These are phyloP conservation scores for Babylonia areolata DNA, from an alignment of 1,140 invertebrate species.

Conservation along the genomic window DNA sequence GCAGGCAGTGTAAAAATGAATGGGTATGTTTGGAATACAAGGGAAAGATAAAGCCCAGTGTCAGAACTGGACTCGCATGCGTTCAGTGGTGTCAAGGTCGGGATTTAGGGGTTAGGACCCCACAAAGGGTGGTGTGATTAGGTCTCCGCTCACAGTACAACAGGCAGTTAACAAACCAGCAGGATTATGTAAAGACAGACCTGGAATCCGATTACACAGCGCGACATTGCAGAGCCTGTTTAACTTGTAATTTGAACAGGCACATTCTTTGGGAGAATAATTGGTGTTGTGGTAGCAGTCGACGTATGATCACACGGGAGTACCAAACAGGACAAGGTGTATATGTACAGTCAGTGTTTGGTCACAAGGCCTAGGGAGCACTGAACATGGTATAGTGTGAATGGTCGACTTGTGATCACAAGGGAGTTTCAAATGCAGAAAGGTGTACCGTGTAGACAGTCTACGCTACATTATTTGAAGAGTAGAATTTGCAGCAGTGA, in stretches of 20 bases:
- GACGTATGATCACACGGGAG: no score
- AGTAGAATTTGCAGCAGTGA: no score
- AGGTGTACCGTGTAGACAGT: no score
- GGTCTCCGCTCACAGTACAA: neutral
- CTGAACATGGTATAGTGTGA: no score
- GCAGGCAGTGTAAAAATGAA: neutral
- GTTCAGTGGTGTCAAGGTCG: neutral
- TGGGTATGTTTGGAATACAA: neutral
- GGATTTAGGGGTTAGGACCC: neutral
- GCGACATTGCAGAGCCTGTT: neutral
- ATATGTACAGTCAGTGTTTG: no score
- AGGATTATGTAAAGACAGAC: neutral
- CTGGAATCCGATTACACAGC: neutral
- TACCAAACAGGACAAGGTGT: no score
- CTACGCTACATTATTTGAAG: no score
- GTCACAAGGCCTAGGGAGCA: no score
- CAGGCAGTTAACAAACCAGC: neutral
- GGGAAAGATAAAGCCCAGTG: neutral
- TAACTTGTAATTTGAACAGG: neutral
- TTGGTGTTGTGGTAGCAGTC: neutral
- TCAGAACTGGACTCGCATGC: no score
- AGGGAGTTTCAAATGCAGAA: no score
- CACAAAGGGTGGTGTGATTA: neutral
- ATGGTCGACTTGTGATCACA: no score
- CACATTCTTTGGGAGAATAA: neutral